A percentile compares a stretch with the other conserved stretches of the same genome.
Evolutionary conservation across 1,140 invertebrate species (phyloP).

Genomic region (Papilio xuthus): DNA sequence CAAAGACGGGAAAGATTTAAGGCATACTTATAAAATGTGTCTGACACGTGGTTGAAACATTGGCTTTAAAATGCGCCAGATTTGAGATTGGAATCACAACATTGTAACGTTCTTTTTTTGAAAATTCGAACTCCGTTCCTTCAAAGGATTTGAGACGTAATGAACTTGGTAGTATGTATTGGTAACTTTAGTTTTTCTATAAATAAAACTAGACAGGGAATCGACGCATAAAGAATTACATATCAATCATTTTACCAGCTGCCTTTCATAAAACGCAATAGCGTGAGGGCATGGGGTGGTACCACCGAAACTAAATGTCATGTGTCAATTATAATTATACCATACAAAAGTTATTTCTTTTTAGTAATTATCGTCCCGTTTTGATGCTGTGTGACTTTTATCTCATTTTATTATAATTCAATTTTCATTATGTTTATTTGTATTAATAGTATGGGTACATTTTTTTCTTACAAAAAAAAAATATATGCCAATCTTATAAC

Average conservation of each 20-base stretch:
- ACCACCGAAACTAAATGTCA: neutral
- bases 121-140: neutral
- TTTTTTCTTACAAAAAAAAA: too few species aligned
- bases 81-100: neutral
- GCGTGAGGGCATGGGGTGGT: neutral
- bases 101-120: neutral
- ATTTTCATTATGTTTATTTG: too few species aligned
- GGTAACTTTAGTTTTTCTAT: neutral
- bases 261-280: slow-evolving; percentile 2
- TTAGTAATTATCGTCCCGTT: neutral
- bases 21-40: slow-evolving; percentile 27
- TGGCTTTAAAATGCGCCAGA: neutral
- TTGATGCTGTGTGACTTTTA: slow-evolving; percentile 12
- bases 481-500: too few species aligned
- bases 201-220: neutral
- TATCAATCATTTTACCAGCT: slow-evolving; percentile 30
- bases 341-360: slow-evolving; percentile 6
- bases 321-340: slow-evolving; percentile 23
- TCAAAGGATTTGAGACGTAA: neutral
- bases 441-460: too few species aligned
- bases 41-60: neutral
- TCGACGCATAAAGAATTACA: neutral
- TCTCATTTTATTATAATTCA: neutral
- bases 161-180: neutral
- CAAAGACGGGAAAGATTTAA: slow-evolving; percentile 43